Percentiles rank a stretch among this genome's conserved stretches.
These are phyloP conservation scores for Andrena trimmerana DNA, from an alignment of 2,888 invertebrate species.

Conservation along the genomic window DNA sequence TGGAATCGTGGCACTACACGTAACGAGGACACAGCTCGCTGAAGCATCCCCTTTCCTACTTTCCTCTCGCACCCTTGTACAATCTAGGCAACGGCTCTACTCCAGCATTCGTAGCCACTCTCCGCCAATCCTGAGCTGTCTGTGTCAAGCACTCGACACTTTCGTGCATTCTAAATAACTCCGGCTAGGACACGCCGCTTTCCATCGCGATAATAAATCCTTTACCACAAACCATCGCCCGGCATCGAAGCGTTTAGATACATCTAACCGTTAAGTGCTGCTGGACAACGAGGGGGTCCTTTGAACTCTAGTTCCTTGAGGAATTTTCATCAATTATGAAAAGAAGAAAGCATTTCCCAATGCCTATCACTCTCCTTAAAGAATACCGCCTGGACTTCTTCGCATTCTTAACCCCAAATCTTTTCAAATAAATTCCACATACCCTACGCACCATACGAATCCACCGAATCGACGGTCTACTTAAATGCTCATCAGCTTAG, in stretches of 20 bases:
- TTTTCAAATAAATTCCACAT: neutral
- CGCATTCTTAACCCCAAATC: too few relatives aligned
- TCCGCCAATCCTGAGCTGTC: conserved; percentile 63
- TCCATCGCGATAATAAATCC: conserved; percentile 37
- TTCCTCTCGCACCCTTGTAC: conserved; percentile 46
- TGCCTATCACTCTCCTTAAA: too few relatives aligned
- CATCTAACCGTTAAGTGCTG: neutral
- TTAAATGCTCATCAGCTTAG: too few relatives aligned
- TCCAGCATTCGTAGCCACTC: conserved; percentile 51
- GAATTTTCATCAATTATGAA: neutral
- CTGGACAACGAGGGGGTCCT: neutral
- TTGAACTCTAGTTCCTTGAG: neutral
- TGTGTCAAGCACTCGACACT: conserved; percentile 73
- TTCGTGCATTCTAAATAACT: conserved; percentile 74
- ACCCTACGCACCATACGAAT: too few relatives aligned
- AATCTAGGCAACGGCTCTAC: conserved; percentile 43
- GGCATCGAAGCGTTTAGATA: neutral
- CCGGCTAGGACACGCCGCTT: conserved; percentile 16
- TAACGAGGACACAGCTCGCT: conserved; percentile 76
- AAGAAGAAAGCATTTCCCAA: neutral
- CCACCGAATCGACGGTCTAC: too few relatives aligned
- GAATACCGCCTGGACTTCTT: too few relatives aligned
- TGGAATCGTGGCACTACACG: conserved; percentile 67
- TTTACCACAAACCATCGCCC: neutral
- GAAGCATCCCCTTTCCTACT: conserved; percentile 59